These are phyloP conservation scores for Podarcis siculus DNA, from an alignment of 2,797 vertebrate species.

Conservation along the genomic window DNA sequence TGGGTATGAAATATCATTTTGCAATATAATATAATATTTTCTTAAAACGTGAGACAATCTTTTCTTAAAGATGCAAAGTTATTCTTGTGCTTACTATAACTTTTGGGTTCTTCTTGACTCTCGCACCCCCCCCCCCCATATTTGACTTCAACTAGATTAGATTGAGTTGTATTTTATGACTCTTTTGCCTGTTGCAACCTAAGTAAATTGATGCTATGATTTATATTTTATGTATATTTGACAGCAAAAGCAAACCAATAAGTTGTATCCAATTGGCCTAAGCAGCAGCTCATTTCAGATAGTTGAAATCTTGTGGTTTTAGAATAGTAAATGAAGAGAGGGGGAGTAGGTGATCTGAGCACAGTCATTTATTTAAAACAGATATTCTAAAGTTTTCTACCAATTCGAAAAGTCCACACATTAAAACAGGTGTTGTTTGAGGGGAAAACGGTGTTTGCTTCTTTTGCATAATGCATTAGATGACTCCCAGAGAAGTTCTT, in stretches of 20 bases:
- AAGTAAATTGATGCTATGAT: not conserved
- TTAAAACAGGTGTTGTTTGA: not conserved
- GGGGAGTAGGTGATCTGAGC: not conserved
- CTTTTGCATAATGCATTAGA: not conserved
- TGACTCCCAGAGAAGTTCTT: not conserved
- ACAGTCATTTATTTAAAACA: not conserved
- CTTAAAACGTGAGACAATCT: too few species aligned
- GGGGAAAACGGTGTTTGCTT: not conserved
- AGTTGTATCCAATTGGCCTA: not conserved
- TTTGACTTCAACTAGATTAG: not conserved
- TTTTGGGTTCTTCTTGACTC: too few species aligned
- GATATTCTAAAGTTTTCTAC: not conserved
- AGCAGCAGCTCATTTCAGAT: not conserved
- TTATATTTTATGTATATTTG: constrained; percentile 17
- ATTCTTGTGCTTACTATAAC: not conserved
- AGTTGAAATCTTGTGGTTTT: not conserved
- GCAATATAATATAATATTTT: not conserved
- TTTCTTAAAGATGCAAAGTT: not conserved
- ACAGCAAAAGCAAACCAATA: constrained; percentile 12
- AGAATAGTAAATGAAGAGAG: not conserved
- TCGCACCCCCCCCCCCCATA: too few species aligned
- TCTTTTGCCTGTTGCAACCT: not conserved
- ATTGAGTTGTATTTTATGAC: not conserved
- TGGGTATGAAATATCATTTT: not conserved
- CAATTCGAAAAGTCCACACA: not conserved